phyloP scores from a whole-genome alignment of 2,797 vertebrate species.

The Cynodonichthys magdalenae region DNA sequence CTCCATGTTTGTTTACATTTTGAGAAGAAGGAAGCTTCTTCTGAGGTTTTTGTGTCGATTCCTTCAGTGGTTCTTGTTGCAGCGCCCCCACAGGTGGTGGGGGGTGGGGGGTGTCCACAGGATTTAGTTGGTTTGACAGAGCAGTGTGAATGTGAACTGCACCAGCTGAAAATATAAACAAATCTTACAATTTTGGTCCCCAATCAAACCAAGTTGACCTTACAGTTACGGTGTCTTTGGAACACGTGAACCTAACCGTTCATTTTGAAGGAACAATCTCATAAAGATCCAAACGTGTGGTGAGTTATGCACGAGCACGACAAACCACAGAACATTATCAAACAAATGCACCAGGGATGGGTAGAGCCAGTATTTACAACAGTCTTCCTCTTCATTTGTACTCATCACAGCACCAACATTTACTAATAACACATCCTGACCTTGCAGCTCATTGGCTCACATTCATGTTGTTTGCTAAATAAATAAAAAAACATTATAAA shows the following conservation, averaged over 20 bases:
- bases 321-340: not conserved
- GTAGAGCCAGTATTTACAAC: conserved; percentile 30
- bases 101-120: too few relatives aligned
- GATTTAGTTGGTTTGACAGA: too few relatives aligned
- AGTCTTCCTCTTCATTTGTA: conserved; percentile 29
- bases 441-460: conserved; percentile 32
- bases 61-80: too few relatives aligned
- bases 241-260: not conserved
- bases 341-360: conserved; percentile 15
- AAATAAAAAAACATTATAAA: conserved; percentile 22
- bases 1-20: too few relatives aligned
- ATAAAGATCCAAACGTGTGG: not conserved
- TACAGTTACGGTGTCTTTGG: too few relatives aligned
- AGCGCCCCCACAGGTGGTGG: too few relatives aligned
- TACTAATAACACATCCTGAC: conserved; percentile 14
- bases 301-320: conserved; percentile 3
- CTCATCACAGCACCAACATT: conserved; percentile 10
- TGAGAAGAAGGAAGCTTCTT: too few relatives aligned
- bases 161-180: too few relatives aligned
- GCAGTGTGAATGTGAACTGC: too few relatives aligned
- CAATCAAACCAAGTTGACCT: too few relatives aligned
- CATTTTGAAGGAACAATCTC: not conserved
- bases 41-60: too few relatives aligned
- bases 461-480: conserved; percentile 12
- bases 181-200: not conserved